Conservation (phyloP, 2,888 invertebrate genomes). For the Hydriomena furcata region DNA sequence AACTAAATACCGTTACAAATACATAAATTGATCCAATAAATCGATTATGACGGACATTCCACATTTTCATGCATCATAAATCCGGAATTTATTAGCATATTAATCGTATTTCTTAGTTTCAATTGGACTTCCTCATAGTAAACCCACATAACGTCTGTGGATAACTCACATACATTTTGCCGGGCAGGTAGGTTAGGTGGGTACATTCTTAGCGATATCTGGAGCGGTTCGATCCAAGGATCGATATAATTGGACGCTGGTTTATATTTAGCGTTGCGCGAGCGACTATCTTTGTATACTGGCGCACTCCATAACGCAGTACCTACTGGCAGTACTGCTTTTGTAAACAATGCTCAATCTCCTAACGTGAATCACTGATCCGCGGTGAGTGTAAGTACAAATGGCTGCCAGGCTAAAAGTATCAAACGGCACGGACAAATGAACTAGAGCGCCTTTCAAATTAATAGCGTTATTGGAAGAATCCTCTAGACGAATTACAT, state of each 20-base stretch:
- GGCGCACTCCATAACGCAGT: conserved; percentile 31
- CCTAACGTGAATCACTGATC: conserved; percentile 36
- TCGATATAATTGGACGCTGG: conserved; percentile 39
- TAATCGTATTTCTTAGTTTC: conserved; percentile 16
- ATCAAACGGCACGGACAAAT: conserved; percentile 28
- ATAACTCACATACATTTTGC: conserved; percentile 23
- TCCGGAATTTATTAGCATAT: conserved; percentile 13
- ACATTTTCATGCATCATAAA: conserved; percentile 24
- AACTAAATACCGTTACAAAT: background rate
- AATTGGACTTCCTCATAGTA: conserved; percentile 19
- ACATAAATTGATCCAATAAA: conserved; percentile 8
- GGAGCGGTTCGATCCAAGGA: conserved; percentile 32
- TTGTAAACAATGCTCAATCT: conserved; percentile 39
- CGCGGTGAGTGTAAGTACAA: conserved; percentile 21
- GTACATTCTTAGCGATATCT: conserved; percentile 20
- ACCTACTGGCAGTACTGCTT: conserved; percentile 20
- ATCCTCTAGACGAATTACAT: no score
- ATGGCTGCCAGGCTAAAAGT: conserved; percentile 16
- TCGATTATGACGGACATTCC: conserved; percentile 17
- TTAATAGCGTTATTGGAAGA: no score
- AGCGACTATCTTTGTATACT: conserved; percentile 35
- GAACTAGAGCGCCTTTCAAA: no score
- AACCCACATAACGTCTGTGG: conserved; percentile 14
- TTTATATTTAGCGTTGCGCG: conserved; percentile 46
- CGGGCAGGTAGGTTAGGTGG: conserved; percentile 8